Conservation (phyloP, 2,888 invertebrate species). For the Empis stercorea region DNA sequence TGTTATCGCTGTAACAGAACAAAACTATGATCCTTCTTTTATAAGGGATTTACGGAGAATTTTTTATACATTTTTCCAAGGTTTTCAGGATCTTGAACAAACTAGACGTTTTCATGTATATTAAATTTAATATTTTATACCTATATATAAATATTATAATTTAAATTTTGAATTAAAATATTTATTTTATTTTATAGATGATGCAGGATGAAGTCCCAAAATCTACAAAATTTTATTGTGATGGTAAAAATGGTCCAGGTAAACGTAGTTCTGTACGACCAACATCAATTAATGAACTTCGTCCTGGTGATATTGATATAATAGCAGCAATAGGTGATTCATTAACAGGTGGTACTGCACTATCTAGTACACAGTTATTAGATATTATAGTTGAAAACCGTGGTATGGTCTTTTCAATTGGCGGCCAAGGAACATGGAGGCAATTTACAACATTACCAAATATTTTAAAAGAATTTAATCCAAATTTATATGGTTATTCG, state of each 20-base stretch:
- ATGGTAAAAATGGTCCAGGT: slow-evolving; percentile 25
- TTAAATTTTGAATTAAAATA: no score
- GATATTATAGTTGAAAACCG: slow-evolving; percentile 38
- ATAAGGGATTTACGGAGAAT: no score
- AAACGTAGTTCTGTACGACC: slow-evolving; percentile 32
- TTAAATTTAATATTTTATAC: no score
- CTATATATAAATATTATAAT: no score
- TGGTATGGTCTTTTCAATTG: slow-evolving; percentile 38
- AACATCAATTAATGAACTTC: slow-evolving; percentile 40
- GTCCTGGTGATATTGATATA: slow-evolving; percentile 46
- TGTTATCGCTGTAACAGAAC: no score
- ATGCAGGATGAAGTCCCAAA: no score
- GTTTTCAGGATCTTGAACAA: no score
- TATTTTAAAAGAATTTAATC: slow-evolving; percentile 49
- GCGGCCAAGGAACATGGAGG: slow-evolving; percentile 42
- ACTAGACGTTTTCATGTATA: no score
- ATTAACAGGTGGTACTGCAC: slow-evolving; percentile 43
- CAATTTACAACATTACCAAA: slow-evolving; percentile 42
- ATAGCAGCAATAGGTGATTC: slow-evolving; percentile 48
- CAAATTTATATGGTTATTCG: slow-evolving; percentile 43
- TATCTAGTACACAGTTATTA: slow-evolving; percentile 35
- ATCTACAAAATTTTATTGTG: slow-evolving; percentile 28
- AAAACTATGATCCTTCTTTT: no score
- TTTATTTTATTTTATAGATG: no score
- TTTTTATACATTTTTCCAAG: no score